A percentile compares a stretch with the other conserved stretches of the same genome.
These are phyloP conservation scores for Cyphomyrus discorhynchus DNA, from an alignment of 2,113 vertebrate species.

Conservation along the genomic window DNA sequence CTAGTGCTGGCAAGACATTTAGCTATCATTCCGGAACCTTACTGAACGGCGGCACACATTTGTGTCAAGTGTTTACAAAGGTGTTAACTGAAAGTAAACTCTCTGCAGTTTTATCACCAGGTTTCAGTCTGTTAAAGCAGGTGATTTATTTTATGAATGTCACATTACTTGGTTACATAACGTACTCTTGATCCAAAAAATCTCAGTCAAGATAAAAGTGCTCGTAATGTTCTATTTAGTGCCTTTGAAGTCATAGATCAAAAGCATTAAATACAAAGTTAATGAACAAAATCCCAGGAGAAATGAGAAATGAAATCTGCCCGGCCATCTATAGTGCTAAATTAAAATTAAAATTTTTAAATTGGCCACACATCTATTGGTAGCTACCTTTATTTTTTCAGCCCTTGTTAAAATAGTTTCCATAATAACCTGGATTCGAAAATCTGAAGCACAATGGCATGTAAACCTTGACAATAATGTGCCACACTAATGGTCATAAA, in stretches of 20 bases:
- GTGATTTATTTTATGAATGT: not conserved
- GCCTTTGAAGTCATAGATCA: not conserved
- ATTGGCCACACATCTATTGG: not conserved
- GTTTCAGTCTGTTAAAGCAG: not conserved
- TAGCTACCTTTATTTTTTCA: not conserved
- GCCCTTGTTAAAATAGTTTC: not conserved
- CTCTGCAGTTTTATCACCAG: not conserved
- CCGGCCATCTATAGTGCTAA: not conserved
- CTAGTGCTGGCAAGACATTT: not conserved
- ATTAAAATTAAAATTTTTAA: not conserved
- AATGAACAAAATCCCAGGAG: not conserved
- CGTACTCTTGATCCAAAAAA: not conserved
- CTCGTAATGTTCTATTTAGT: not conserved
- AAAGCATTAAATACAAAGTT: not conserved
- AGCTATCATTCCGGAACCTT: not conserved
- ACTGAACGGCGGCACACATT: not conserved
- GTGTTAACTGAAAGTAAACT: not conserved
- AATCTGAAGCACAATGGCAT: not conserved
- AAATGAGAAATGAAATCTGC: not conserved
- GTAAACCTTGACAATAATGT: not conserved
- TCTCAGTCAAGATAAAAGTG: not conserved
- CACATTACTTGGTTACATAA: not conserved
- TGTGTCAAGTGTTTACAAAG: not conserved
- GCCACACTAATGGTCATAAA: not conserved
- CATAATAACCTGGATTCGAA: not conserved